phyloP scores from a whole-genome alignment of 2,113 vertebrate genomes.

The Pontoporia blainvillei region DNA sequence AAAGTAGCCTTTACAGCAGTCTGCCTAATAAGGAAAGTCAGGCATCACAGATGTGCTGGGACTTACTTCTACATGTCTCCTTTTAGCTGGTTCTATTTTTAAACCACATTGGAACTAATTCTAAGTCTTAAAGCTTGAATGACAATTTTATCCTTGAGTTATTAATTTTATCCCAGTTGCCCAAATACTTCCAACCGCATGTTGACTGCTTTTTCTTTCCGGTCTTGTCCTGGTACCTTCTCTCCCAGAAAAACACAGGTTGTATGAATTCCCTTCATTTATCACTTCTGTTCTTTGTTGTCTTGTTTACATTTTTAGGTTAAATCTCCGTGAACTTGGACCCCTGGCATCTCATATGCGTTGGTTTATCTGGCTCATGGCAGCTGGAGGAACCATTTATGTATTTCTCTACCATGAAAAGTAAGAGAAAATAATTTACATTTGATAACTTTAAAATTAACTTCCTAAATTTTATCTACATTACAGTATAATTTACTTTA shows the following conservation, averaged over 20 bases:
- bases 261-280: not conserved
- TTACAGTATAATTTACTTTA: not conserved
- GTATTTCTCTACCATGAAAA: slow-evolving; percentile 98
- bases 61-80: not conserved
- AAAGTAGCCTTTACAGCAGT: not conserved
- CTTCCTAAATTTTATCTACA: slow-evolving; percentile 9
- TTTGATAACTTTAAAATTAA: slow-evolving; percentile 44
- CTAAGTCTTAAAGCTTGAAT: not conserved
- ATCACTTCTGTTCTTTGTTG: slow-evolving; percentile 55
- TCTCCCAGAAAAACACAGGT: not conserved
- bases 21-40: not conserved
- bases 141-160: not conserved
- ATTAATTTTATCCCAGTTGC: not conserved
- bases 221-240: not conserved
- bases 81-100: slow-evolving; percentile 35
- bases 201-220: not conserved
- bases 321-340: slow-evolving; percentile 97
- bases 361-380: slow-evolving; percentile 99
- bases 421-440: slow-evolving; percentile 82
- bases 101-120: not conserved
- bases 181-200: not conserved
- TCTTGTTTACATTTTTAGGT: slow-evolving; percentile 82
- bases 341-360: slow-evolving; percentile 96
- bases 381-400: slow-evolving; percentile 94
- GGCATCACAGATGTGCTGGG: not conserved